Evolutionary conservation across 2,797 vertebrate species (phyloP).

Genomic region (Sebastes glaucus): DNA sequence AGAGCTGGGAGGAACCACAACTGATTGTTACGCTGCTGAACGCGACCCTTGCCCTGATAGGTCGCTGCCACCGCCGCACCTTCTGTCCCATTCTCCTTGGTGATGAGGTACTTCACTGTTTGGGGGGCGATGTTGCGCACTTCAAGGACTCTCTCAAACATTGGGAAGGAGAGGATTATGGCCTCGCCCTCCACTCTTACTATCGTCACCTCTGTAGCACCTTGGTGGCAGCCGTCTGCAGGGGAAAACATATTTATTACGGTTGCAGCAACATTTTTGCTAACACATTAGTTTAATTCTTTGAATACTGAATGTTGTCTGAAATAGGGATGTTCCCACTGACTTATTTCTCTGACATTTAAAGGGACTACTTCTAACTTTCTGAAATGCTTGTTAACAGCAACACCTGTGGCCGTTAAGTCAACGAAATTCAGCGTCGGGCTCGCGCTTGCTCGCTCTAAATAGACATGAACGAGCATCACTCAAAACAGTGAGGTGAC

Average conservation of each 20-base stretch:
- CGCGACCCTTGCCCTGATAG: conserved; percentile 58
- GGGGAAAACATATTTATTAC: background rate
- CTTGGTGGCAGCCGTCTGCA: conserved; percentile 64
- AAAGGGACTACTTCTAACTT: too few species aligned
- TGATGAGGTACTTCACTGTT: conserved; percentile 52
- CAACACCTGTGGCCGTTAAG: too few species aligned
- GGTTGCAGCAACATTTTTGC: background rate
- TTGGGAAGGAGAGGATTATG: conserved; percentile 82
- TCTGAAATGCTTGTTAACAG: too few species aligned
- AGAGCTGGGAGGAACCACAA: conserved; percentile 89
- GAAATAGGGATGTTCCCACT: too few species aligned
- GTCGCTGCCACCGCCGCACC: conserved; percentile 28
- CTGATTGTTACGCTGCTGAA: conserved; percentile 56
- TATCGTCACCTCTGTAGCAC: conserved; percentile 42
- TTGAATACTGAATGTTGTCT: background rate
- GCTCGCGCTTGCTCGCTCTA: too few species aligned
- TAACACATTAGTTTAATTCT: background rate
- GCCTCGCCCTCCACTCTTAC: conserved; percentile 82
- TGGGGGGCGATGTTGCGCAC: conserved; percentile 39
- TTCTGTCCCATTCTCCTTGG: conserved; percentile 31
- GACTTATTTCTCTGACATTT: too few species aligned
- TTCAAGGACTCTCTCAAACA: conserved; percentile 25
- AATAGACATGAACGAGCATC: too few species aligned
- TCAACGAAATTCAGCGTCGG: too few species aligned
- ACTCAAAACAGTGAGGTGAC: too few species aligned